Evolutionary conservation across 2,888 invertebrate genomes (phyloP).

Genomic region (Glaucopsyche alexis): DNA sequence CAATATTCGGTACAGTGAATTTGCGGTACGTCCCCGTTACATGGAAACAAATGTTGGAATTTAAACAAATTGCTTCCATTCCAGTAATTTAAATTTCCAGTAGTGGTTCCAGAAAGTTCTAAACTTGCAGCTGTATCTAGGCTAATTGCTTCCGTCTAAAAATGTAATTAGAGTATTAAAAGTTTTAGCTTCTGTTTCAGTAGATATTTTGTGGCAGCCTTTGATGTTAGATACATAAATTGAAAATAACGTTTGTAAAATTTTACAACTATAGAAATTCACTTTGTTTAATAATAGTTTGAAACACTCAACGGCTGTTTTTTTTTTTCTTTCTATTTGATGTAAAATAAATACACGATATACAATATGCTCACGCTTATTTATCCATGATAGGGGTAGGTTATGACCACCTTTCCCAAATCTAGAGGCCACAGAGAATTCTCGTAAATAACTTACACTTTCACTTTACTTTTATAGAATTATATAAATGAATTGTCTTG

Average conservation of each 20-base stretch:
- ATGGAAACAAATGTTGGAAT: constrained; percentile 6
- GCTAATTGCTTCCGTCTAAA: constrained; percentile 5
- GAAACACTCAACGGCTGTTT: neutral
- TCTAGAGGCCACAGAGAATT: too few relatives aligned
- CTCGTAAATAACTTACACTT: too few relatives aligned
- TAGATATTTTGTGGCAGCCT: neutral
- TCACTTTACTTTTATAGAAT: too few relatives aligned
- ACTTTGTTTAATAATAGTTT: neutral
- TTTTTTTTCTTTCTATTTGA: too few relatives aligned
- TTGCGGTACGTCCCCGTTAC: neutral
- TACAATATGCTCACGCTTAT: too few relatives aligned
- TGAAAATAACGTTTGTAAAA: neutral
- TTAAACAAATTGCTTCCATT: neutral
- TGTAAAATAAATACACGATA: too few relatives aligned
- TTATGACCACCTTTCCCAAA: too few relatives aligned
- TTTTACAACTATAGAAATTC: neutral
- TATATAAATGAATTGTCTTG: too few relatives aligned
- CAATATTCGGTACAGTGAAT: neutral
- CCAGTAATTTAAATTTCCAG: neutral
- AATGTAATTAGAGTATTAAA: neutral
- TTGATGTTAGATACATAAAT: neutral
- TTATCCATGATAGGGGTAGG: too few relatives aligned
- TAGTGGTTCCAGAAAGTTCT: constrained; percentile 6
- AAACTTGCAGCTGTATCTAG: constrained; percentile 9
- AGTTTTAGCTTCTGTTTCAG: neutral